Evolutionary conservation across 1,140 invertebrate species (phyloP).

Genomic region (Macrocentrus cingulum): DNA sequence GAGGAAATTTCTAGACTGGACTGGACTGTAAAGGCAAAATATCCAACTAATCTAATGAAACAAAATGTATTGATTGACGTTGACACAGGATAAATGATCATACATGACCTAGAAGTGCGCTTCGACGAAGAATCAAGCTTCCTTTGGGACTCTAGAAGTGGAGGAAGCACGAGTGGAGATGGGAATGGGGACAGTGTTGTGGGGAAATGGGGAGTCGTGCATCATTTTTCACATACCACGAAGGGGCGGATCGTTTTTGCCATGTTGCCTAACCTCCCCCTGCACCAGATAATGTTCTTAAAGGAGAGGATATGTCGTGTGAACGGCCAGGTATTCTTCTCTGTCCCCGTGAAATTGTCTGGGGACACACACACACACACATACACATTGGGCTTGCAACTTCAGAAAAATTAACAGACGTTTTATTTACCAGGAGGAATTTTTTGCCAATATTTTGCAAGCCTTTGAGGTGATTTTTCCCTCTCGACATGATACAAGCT

Average conservation of each 20-base stretch:
- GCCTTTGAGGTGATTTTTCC: constrained; percentile 6
- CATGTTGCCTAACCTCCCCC: constrained; percentile 36
- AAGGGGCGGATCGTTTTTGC: constrained; percentile 56
- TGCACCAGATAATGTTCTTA: constrained; percentile 57
- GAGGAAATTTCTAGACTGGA: neutral
- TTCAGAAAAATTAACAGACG: neutral
- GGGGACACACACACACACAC: neutral
- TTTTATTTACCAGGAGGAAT: neutral
- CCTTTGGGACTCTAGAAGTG: constrained; percentile 44
- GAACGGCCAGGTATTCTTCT: constrained; percentile 32
- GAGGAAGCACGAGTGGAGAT: constrained; percentile 30
- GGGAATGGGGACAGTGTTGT: constrained; percentile 25
- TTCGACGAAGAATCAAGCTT: constrained; percentile 34
- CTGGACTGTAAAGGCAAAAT: neutral
- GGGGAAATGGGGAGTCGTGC: constrained; percentile 44
- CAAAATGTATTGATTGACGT: constrained; percentile 18
- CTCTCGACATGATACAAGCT: neutral
- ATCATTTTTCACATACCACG: constrained; percentile 59
- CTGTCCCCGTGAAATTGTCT: neutral
- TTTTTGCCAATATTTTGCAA: neutral
- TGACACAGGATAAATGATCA: constrained; percentile 24
- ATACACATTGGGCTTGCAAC: neutral
- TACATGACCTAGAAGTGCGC: constrained; percentile 20
- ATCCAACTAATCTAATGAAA: too few relatives aligned
- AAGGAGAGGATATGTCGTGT: constrained; percentile 55